Evolutionary conservation across 2,797 vertebrate species (phyloP), one percentile per base, ranked within the genome.

Genomic region (Anas bernieri): DNA sequence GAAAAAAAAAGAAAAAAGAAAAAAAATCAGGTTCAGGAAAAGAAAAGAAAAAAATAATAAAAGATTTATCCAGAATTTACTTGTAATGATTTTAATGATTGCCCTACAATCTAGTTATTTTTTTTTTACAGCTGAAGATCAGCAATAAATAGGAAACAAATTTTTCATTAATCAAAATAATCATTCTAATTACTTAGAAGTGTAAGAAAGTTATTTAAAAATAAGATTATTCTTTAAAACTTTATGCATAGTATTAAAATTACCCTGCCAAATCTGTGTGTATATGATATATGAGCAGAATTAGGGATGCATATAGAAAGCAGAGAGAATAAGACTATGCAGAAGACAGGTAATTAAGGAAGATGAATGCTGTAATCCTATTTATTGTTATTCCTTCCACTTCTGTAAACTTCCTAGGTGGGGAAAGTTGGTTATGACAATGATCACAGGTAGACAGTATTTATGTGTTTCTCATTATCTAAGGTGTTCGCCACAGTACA

Each of bases 101-200:
- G 6, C 1, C 2, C 31, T 69, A 46, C 13, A 59, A 33, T 31
- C 6, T 43, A 56, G 3, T 33, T 0, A 8, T 61, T 33, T 58
- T 58, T 94, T 58, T 94, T 94, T 94, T 52, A 6, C 52, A 73
- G 46, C 2, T 75, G 23, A 37, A 48, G 13, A 43, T 70, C 45
- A 75, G 1, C 11, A 79, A 50, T 72, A 59, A 84, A 46, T 22
- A 43, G 3, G 6, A 10, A 81, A 59, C 3, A 37, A 7, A 7
- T 74, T 73, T 86, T 77, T 61, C 15, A n/a, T 25, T 72, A 28
- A 33, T 37, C 12, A 67, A 46, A 75, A 45, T 2, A 45, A 14
- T 43, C 2, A 50, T 84, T 63, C 12, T 52, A 18, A 26, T 46
- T 63, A n/a, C 46, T 73, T 68, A 52, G 64, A 82, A 39, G 3